A percentile compares a stretch with the other conserved stretches of the same genome.
These are phyloP conservation scores for Eurystomus glaucurus DNA, from an alignment of 2,797 vertebrate genomes.

Conservation along the genomic window DNA sequence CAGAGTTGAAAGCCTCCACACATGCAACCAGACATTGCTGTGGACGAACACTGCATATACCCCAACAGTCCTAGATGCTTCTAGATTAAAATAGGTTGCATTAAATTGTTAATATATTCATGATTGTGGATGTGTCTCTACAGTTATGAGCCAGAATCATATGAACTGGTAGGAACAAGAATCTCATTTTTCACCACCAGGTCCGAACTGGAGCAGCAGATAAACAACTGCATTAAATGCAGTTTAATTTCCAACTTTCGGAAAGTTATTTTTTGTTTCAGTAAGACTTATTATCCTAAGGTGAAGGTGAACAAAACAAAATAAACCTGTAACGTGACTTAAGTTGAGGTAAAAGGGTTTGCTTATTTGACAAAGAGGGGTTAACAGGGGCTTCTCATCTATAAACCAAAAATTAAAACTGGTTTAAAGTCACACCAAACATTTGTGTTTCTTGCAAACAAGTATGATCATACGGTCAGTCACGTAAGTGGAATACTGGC, in stretches of 20 bases:
- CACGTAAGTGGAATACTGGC: fast-evolving
- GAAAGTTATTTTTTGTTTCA: neutral
- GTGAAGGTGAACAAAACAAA: neutral
- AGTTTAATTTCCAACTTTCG: too few species aligned
- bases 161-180: neutral
- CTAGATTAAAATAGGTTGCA: neutral
- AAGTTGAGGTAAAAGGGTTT: neutral
- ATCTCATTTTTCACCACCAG: neutral
- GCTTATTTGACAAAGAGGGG: neutral
- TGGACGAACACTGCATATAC: fast-evolving
- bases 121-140: neutral
- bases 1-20: neutral
- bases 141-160: neutral
- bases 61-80: neutral
- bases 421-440: neutral
- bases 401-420: neutral
- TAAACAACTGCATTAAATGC: neutral
- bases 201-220: neutral
- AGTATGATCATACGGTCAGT: neutral
- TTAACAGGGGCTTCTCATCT: neutral
- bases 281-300: neutral
- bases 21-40: neutral
- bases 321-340: neutral
- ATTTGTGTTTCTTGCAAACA: neutral
- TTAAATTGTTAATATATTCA: neutral